Conservation (phyloP, 2,797 vertebrate genomes). For the Decapterus maruadsi region DNA sequence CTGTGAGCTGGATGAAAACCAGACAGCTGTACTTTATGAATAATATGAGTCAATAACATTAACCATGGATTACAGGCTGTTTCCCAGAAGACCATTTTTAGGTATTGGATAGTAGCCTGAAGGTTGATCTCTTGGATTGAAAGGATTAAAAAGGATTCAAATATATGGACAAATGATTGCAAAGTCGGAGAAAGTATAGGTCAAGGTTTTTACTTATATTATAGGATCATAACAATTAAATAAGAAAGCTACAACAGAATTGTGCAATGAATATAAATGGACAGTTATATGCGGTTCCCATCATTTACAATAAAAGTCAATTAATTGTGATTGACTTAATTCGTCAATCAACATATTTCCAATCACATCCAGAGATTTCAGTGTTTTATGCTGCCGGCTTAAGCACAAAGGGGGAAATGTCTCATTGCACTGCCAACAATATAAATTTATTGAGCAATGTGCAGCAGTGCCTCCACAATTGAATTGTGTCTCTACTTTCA, state of each 20-base stretch:
- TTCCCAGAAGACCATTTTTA: neutral
- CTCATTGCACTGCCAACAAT: slow-evolving; percentile 43
- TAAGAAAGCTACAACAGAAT: neutral
- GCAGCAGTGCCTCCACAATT: slow-evolving; percentile 58
- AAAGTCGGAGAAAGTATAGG: neutral
- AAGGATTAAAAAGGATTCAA: too few species aligned
- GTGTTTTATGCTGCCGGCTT: slow-evolving; percentile 33
- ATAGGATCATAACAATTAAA: neutral
- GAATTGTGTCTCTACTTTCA: slow-evolving; percentile 67
- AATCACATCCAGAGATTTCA: slow-evolving; percentile 25
- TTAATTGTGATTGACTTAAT: slow-evolving; percentile 19
- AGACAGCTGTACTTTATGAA: neutral
- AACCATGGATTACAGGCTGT: neutral
- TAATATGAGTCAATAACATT: neutral
- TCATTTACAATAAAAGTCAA: slow-evolving; percentile 7
- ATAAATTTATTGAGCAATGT: slow-evolving; percentile 51
- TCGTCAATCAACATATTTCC: slow-evolving; percentile 13
- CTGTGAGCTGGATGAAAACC: neutral
- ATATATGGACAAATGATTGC: neutral
- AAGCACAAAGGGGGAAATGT: slow-evolving; percentile 30
- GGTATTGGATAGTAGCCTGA: neutral
- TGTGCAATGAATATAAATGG: neutral
- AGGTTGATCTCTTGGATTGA: too few species aligned
- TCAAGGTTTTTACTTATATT: neutral
- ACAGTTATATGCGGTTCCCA: neutral